Evolutionary conservation across 1,140 invertebrate genomes (phyloP).

Genomic region (Tetramorium parvispinum): DNA sequence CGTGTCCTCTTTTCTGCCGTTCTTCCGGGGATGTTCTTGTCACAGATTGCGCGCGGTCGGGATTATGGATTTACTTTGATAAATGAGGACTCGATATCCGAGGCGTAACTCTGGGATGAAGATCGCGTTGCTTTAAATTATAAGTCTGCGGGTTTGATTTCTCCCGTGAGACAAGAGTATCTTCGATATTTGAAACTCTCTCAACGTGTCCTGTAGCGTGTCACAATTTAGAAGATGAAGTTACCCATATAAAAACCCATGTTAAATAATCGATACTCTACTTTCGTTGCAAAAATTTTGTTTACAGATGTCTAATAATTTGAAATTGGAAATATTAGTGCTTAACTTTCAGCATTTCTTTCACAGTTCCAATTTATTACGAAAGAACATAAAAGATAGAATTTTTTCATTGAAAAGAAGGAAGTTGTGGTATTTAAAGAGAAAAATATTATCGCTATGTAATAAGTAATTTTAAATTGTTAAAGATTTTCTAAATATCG

Average conservation of each 20-base stretch:
- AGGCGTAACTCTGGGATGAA: conserved; percentile 27
- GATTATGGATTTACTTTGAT: conserved; percentile 62
- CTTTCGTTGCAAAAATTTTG: background rate
- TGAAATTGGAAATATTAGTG: background rate
- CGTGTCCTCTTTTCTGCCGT: conserved; percentile 42
- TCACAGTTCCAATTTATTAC: background rate
- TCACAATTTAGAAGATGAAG: background rate
- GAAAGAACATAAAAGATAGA: background rate
- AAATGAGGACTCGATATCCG: conserved; percentile 57
- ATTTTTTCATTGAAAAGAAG: background rate
- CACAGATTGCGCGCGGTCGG: conserved; percentile 53
- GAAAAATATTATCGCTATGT: background rate
- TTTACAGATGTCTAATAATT: background rate
- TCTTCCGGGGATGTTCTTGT: conserved; percentile 49
- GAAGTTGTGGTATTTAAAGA: background rate
- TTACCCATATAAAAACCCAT: background rate
- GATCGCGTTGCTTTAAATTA: conserved; percentile 57
- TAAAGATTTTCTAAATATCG: background rate
- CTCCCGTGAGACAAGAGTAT: background rate
- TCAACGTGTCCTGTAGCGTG: background rate
- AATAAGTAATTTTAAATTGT: conserved; percentile 1
- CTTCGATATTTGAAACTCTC: background rate
- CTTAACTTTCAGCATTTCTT: background rate
- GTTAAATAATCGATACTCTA: background rate
- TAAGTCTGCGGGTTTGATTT: conserved; percentile 48